These are phyloP conservation scores for Drosophila lacteicornis DNA, from an alignment of 1,140 invertebrate genomes.

Conservation along the genomic window DNA sequence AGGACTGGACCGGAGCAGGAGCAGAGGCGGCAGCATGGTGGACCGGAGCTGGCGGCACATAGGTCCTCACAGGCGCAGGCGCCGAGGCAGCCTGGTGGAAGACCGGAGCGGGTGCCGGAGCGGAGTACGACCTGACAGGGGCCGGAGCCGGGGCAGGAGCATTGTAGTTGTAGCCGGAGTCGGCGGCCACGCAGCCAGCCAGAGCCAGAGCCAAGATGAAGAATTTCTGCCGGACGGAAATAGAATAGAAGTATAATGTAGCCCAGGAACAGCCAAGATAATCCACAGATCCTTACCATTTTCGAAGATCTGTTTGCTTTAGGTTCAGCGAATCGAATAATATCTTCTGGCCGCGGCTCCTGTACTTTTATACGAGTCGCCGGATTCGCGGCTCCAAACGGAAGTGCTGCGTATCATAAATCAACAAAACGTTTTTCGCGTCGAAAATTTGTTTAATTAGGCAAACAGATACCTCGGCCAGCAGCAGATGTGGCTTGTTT, in stretches of 20 bases:
- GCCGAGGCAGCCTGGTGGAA: constrained; percentile 25
- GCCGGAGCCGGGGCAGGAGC: constrained; percentile 59
- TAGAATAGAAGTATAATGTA: background rate
- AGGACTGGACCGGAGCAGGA: constrained; percentile 46
- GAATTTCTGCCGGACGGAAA: constrained; percentile 48
- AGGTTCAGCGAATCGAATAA: constrained; percentile 64
- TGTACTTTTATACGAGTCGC: constrained; percentile 66
- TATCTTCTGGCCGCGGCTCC: constrained; percentile 40
- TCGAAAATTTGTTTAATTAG: constrained; percentile 60
- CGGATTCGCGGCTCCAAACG: constrained; percentile 46
- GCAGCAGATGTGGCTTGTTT: constrained; percentile 46
- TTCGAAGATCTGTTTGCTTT: constrained; percentile 56
- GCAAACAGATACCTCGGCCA: constrained; percentile 43
- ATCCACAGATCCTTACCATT: constrained; percentile 62
- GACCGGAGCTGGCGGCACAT: constrained; percentile 20
- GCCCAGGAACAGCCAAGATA: background rate
- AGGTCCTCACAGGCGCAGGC: constrained; percentile 25
- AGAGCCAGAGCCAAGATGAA: constrained; percentile 63
- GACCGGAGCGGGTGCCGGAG: constrained; percentile 55
- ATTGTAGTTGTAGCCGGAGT: constrained; percentile 68
- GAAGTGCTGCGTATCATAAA: constrained; percentile 73
- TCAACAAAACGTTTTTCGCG: constrained; percentile 55
- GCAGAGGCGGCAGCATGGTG: constrained; percentile 45
- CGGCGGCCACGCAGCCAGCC: constrained; percentile 59
- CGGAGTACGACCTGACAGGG: constrained; percentile 7